Evolutionary conservation across 2,888 invertebrate species (phyloP).

Genomic region (Mamestra brassicae): DNA sequence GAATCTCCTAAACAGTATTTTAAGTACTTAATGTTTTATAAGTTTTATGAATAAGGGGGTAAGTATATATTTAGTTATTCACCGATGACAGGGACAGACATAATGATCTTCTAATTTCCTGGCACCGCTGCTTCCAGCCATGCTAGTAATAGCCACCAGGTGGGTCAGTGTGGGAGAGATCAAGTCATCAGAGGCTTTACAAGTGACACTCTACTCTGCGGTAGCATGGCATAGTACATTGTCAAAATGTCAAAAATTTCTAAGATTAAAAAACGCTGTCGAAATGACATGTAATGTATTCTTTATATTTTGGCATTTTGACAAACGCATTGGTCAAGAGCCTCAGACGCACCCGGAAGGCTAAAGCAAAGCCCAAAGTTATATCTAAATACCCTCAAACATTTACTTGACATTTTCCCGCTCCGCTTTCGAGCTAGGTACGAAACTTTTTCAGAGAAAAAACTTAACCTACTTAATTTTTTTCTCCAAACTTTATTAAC

Average conservation of each 20-base stretch:
- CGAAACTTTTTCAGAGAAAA: slow-evolving; percentile 11
- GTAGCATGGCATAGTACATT: too few species aligned
- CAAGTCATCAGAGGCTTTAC: neutral
- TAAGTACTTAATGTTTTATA: too few species aligned
- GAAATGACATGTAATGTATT: too few species aligned
- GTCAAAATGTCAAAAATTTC: too few species aligned
- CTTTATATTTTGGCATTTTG: too few species aligned
- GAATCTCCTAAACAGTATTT: too few species aligned
- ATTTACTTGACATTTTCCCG: slow-evolving; percentile 1
- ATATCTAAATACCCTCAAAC: neutral
- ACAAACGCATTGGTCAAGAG: too few species aligned
- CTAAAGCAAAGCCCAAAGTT: neutral
- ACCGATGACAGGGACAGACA: neutral
- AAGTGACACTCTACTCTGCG: too few species aligned
- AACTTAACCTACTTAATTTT: neutral
- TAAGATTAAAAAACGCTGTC: too few species aligned
- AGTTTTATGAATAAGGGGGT: too few species aligned
- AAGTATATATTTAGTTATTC: neutral
- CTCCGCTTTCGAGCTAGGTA: neutral
- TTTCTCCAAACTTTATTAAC: slow-evolving; percentile 5
- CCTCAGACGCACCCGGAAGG: neutral
- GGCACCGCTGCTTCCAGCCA: too few species aligned
- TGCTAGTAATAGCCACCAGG: too few species aligned
- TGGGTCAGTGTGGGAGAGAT: neutral
- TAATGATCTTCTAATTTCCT: neutral